Percentiles rank a stretch among this genome's conserved stretches.
Evolutionary conservation across 2,888 invertebrate genomes (phyloP).

Genomic region (Stenoptilia bipunctidactyla): DNA sequence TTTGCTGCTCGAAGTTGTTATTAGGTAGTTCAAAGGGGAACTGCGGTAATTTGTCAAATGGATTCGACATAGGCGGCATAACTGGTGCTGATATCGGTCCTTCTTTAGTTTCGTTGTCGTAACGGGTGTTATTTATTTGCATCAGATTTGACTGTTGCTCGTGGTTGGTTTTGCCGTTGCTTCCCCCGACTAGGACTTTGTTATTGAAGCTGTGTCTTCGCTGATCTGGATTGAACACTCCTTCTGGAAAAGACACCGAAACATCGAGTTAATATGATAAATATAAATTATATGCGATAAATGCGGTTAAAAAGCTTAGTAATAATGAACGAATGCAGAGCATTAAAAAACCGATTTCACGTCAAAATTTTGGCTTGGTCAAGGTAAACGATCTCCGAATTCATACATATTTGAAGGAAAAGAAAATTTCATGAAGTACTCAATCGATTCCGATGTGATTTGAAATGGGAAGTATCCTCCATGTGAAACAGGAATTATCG

Average conservation of each 20-base stretch:
- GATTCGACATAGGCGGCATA: slow-evolving; percentile 35
- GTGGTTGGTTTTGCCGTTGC: slow-evolving; percentile 32
- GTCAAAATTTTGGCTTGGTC: no score
- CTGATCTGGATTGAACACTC: slow-evolving; percentile 58
- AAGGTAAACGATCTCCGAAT: no score
- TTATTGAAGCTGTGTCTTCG: slow-evolving; percentile 50
- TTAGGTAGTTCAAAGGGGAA: neutral
- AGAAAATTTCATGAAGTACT: no score
- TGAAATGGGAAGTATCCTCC: no score
- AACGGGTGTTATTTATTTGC: slow-evolving; percentile 28
- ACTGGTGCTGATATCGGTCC: slow-evolving; percentile 22
- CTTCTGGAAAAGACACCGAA: slow-evolving; percentile 40
- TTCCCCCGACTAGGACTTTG: slow-evolving; percentile 54
- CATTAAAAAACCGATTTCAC: no score
- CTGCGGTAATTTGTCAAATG: slow-evolving; percentile 34
- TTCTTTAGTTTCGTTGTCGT: neutral
- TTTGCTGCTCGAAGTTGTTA: neutral
- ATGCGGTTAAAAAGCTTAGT: no score
- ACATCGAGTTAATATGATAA: no score
- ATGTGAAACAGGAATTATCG: no score
- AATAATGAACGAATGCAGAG: no score
- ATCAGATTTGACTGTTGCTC: slow-evolving; percentile 32
- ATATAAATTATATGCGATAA: no score
- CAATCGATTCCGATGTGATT: no score
- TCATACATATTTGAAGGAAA: no score